Evolutionary conservation across 2,888 invertebrate species (phyloP).

Genomic region (Andrena chrysosceles): DNA sequence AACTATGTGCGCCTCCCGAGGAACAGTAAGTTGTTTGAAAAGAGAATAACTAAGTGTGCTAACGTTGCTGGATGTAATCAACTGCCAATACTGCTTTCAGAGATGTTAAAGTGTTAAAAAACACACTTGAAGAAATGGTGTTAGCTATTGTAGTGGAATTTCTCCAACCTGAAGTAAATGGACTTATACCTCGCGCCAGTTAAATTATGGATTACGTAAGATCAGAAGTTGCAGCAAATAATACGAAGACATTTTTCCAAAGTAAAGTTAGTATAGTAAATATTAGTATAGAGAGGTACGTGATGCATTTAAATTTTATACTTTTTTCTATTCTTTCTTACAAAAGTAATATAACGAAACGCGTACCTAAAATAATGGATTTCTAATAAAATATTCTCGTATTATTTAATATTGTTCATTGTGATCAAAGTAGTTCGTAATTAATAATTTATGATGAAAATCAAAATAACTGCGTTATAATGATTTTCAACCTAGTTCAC

Average conservation of each 20-base stretch:
- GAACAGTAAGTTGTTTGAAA: conserved; percentile 86
- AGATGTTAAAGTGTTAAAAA: conserved; percentile 88
- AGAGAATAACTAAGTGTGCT: background rate
- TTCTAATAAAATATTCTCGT: background rate
- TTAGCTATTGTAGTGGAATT: conserved; percentile 92
- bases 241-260: background rate
- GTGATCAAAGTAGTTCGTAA: background rate
- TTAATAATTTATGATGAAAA: conserved; percentile 14
- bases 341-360: background rate
- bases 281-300: background rate
- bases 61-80: conserved; percentile 3
- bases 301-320: background rate
- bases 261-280: background rate
- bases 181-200: conserved; percentile 85
- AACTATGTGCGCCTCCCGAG: conserved; percentile 90
- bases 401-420: background rate
- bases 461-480: too few species aligned
- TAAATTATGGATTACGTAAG: conserved; percentile 56
- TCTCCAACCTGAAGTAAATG: conserved; percentile 91
- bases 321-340: conserved; percentile 18
- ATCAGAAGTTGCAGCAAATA: background rate
- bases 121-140: conserved; percentile 90
- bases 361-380: background rate
- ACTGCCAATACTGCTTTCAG: conserved; percentile 84
- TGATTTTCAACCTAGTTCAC: background rate